A percentile compares a stretch with the other conserved stretches of the same genome.
These are phyloP conservation scores for Aplysia californica DNA, from an alignment of 1,140 invertebrate species.

Conservation along the genomic window DNA sequence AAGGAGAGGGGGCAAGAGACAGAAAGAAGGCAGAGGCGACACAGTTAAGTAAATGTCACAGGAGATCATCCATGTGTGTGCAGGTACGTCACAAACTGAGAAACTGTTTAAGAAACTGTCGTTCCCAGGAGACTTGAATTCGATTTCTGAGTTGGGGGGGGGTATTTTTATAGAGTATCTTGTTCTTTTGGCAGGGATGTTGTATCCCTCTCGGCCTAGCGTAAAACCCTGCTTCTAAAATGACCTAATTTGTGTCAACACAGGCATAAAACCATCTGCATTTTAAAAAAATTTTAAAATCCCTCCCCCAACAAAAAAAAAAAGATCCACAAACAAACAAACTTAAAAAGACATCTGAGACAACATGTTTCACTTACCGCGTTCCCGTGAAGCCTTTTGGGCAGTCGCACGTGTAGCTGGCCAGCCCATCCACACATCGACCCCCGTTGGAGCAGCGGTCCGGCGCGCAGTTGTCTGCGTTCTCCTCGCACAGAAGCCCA, in stretches of 20 bases:
- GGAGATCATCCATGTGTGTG: no score
- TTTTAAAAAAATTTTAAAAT: no score
- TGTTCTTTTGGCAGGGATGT: no score
- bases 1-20: background rate
- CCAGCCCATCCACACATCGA: constrained; percentile 77
- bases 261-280: no score
- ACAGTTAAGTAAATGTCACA: background rate
- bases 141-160: no score
- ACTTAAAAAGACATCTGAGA: background rate
- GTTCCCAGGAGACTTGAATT: no score
- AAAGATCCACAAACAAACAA: background rate
- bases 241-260: no score
- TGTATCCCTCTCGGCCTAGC: background rate
- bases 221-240: background rate
- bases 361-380: background rate
- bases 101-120: no score
- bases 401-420: constrained; percentile 73
- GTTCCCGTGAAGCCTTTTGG: constrained; percentile 31
- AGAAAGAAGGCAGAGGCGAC: background rate
- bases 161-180: no score
- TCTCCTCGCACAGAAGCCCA: constrained; percentile 67
- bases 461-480: constrained; percentile 75
- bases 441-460: constrained; percentile 79
- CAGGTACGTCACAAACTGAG: no score
- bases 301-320: background rate